Base-by-base conservation (phyloP, 2,113 vertebrate species). In the Clarias gariepinus region DNA sequence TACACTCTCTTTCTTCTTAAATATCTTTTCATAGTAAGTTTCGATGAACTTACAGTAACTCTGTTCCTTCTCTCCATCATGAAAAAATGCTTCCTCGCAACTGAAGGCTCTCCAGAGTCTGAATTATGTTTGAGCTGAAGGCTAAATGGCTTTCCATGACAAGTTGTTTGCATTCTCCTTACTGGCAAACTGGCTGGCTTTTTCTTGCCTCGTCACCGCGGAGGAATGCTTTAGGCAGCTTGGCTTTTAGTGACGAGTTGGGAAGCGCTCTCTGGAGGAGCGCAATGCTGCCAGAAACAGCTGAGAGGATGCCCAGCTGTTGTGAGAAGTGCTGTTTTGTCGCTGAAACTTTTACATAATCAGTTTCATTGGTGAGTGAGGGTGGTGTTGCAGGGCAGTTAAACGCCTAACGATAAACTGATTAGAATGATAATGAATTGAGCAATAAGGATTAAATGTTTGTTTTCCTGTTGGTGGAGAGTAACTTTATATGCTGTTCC, bases 91-190 rank as follows among this genome's bases (percentile, higher is more conserved):
- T 69, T 36, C 83, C 61, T 61, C 71, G 74, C 89, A 87, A 90
- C 68, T 11, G 16, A 89, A 87, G 92, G 90, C 91, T 88, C 92
- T 80, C 87, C 90, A 90, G 83, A 90, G 87, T 91, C 90, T 94
- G 92, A 94, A 93, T 93, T 92, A 94, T 92, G 87, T 91, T 91
- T 89, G 55, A 90, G 90, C 61, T 5, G 82, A 91, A 91, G 89
- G 90, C 91, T 93, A 92, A 94, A 94, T 93, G 94, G 93, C 89
- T 90, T 85, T 77, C 77, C 73, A 73, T 94, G 94, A 94, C 92
- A 93, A 93, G 91, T 88, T 93, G 92, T 94, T 94, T 94, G 92
- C 91, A 93, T 91, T 90, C 88, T 89, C 90, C 83, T 90, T 91
- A 90, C 18, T 89, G 85, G 91, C 92, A 88, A 92, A 93, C 88